phyloP scores from a whole-genome alignment of 2,113 vertebrate species.

The Apus apus region DNA sequence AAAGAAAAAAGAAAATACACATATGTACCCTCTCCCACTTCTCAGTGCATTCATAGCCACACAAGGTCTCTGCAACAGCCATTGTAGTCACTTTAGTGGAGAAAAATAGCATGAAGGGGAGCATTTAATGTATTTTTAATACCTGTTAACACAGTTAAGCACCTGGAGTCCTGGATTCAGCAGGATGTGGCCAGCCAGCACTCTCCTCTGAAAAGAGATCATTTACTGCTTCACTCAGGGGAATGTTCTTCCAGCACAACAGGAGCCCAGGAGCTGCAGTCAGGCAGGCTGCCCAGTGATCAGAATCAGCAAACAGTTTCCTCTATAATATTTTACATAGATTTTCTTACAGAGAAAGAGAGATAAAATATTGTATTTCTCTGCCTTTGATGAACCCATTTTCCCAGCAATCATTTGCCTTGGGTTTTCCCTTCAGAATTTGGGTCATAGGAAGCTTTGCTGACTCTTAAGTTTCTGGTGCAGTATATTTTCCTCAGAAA shows the following conservation, averaged over 20 bases:
- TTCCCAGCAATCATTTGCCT: constrained; percentile 37
- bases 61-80: neutral
- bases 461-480: constrained; percentile 37
- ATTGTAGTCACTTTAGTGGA: neutral
- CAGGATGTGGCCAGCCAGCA: neutral
- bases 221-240: neutral
- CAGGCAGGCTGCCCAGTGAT: neutral
- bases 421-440: constrained; percentile 44
- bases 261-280: neutral
- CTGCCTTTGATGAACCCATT: constrained; percentile 21
- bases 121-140: neutral
- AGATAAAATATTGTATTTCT: constrained; percentile 27
- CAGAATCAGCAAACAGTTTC: constrained; percentile 17
- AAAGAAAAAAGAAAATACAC: neutral
- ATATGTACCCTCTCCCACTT: neutral
- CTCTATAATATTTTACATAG: neutral
- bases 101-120: neutral
- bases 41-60: neutral
- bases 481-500: constrained; percentile 14
- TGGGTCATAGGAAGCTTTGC: constrained; percentile 42
- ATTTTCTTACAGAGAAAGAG: neutral
- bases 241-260: neutral
- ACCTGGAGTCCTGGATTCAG: neutral
- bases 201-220: neutral
- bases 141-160: neutral